Percentiles rank a stretch among this genome's conserved stretches.
These are phyloP conservation scores for Esox lucius DNA, from an alignment of 2,797 vertebrate genomes.

Conservation along the genomic window DNA sequence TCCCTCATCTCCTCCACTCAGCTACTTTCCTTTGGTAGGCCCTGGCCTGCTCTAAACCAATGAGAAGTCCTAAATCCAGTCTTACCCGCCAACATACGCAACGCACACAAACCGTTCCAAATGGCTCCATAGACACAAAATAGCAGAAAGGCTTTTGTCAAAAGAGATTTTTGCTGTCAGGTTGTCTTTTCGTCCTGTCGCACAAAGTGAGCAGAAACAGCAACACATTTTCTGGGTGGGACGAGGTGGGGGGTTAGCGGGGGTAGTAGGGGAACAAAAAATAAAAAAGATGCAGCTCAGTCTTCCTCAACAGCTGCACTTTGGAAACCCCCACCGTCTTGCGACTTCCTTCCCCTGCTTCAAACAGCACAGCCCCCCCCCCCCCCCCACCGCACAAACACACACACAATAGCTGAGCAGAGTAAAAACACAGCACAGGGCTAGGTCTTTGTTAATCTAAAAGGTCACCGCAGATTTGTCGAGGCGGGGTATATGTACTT, in stretches of 20 bases:
- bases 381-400: slow-evolving; percentile 9
- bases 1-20: slow-evolving; percentile 52
- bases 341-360: slow-evolving; percentile 78
- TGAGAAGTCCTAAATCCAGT: slow-evolving; percentile 49
- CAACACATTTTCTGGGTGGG: background rate
- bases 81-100: slow-evolving; percentile 43
- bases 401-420: background rate
- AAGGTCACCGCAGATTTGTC: slow-evolving; percentile 59
- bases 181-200: background rate
- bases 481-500: slow-evolving; percentile 41
- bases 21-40: slow-evolving; percentile 57
- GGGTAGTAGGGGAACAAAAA: slow-evolving; percentile 51
- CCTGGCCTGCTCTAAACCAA: slow-evolving; percentile 61
- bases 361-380: slow-evolving; percentile 44
- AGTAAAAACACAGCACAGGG: slow-evolving; percentile 53
- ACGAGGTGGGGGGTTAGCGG: slow-evolving; percentile 35
- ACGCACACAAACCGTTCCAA: background rate
- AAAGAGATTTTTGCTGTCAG: background rate
- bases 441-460: slow-evolving; percentile 66
- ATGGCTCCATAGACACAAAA: background rate
- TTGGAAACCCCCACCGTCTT: slow-evolving; percentile 77
- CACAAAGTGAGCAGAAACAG: background rate
- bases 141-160: background rate
- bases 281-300: slow-evolving; percentile 62
- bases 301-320: slow-evolving; percentile 79